Evolutionary conservation across 2,888 invertebrate genomes (phyloP).

Genomic region (Eremobia ochroleuca): DNA sequence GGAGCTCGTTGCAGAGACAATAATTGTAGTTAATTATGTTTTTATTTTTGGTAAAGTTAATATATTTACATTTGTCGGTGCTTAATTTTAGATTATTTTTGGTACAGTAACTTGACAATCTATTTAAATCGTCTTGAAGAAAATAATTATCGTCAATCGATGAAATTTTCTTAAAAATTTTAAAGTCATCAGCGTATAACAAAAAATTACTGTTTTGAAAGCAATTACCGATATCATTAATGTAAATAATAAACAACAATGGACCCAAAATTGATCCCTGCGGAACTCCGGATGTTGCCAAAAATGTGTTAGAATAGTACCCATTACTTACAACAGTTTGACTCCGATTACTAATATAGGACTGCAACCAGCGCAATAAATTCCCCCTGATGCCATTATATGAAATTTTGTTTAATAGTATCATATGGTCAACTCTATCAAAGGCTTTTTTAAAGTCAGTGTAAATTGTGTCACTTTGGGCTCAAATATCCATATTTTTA

Average conservation of each 20-base stretch:
- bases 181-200: slow-evolving; percentile 21
- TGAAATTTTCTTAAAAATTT: slow-evolving; percentile 4
- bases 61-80: too few relatives aligned
- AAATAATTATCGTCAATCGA: neutral
- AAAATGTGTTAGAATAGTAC: neutral
- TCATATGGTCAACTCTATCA: too few relatives aligned
- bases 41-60: too few relatives aligned
- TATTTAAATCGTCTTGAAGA: slow-evolving; percentile 10
- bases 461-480: too few relatives aligned
- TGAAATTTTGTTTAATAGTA: too few relatives aligned
- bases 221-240: neutral
- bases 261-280: too few relatives aligned
- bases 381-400: too few relatives aligned
- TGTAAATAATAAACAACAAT: neutral
- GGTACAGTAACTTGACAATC: neutral
- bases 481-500: too few relatives aligned
- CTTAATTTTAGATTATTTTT: too few relatives aligned
- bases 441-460: too few relatives aligned
- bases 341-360: neutral
- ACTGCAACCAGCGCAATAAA: neutral
- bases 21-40: too few relatives aligned
- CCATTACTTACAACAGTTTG: neutral
- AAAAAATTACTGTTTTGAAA: slow-evolving; percentile 11
- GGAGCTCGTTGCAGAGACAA: too few relatives aligned
- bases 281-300: neutral